phyloP scores from a whole-genome alignment of 2,797 vertebrate genomes.

The Eleutherodactylus coqui region DNA sequence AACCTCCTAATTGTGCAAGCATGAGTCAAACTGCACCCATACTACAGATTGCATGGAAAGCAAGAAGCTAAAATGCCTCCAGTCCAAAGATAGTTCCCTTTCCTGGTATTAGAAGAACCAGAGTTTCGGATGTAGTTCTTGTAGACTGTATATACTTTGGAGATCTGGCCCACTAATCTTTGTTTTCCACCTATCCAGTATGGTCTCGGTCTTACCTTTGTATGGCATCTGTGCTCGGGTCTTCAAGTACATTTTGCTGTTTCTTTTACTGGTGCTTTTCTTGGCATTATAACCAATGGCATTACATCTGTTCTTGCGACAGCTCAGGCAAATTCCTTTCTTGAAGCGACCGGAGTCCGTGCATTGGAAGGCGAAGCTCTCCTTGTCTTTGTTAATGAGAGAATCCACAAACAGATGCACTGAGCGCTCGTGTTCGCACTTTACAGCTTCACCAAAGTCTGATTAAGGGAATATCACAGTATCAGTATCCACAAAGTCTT shows the following conservation, averaged over 20 bases:
- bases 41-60: neutral
- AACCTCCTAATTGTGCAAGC: neutral
- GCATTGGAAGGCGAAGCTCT: slow-evolving; percentile 93
- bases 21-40: neutral
- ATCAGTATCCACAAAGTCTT: neutral
- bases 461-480: neutral
- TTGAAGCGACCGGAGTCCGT: slow-evolving; percentile 88
- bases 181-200: neutral
- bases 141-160: too few species aligned
- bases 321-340: slow-evolving; percentile 96
- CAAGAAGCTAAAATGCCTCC: too few species aligned
- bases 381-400: slow-evolving; percentile 88
- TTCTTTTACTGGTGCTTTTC: slow-evolving; percentile 84
- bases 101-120: too few species aligned
- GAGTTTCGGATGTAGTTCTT: neutral
- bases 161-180: neutral
- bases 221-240: slow-evolving; percentile 92
- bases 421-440: slow-evolving; percentile 92
- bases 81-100: too few species aligned
- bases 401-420: slow-evolving; percentile 95
- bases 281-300: slow-evolving; percentile 91
- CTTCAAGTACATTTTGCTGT: slow-evolving; percentile 95
- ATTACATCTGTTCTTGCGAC: slow-evolving; percentile 94
- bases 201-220: slow-evolving; percentile 77
- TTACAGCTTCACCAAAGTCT: slow-evolving; percentile 88